phyloP scores from a whole-genome alignment of 2,113 vertebrate genomes.

The Alosa alosa region DNA sequence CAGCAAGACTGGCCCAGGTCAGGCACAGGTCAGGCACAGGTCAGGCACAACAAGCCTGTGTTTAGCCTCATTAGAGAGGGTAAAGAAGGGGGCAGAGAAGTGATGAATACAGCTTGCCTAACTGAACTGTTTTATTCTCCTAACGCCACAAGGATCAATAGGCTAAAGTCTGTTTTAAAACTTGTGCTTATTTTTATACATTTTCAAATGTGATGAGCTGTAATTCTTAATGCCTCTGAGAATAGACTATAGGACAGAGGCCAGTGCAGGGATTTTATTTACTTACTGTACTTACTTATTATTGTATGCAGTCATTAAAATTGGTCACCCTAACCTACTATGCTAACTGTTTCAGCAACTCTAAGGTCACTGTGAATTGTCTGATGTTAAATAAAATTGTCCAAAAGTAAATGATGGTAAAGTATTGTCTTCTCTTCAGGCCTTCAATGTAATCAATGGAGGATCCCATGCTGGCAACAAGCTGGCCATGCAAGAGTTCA shows the following conservation, averaged over 20 bases:
- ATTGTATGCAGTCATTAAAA: no score
- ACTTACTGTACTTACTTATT: no score
- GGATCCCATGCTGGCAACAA: slow-evolving; percentile 98
- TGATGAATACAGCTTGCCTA: not conserved
- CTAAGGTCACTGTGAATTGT: no score
- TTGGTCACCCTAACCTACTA: no score
- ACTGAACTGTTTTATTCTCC: no score
- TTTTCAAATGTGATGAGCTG: not conserved
- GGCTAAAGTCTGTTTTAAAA: not conserved
- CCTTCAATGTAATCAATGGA: slow-evolving; percentile 97
- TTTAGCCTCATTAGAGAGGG: no score
- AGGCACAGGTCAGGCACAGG: no score
- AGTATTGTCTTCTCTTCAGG: slow-evolving; percentile 64
- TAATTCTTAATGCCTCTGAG: not conserved
- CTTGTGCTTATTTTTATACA: not conserved
- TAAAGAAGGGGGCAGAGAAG: not conserved
- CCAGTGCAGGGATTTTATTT: no score
- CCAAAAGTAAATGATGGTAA: not conserved
- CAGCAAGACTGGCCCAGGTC: no score
- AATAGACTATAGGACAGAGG: not conserved
- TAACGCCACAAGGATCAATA: not conserved
- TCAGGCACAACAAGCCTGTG: no score
- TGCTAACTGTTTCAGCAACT: no score
- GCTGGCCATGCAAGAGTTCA: slow-evolving; percentile 98
- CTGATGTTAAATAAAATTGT: not conserved